phyloP scores from a whole-genome alignment of 2,113 vertebrate species.

The Xiphophorus hellerii region DNA sequence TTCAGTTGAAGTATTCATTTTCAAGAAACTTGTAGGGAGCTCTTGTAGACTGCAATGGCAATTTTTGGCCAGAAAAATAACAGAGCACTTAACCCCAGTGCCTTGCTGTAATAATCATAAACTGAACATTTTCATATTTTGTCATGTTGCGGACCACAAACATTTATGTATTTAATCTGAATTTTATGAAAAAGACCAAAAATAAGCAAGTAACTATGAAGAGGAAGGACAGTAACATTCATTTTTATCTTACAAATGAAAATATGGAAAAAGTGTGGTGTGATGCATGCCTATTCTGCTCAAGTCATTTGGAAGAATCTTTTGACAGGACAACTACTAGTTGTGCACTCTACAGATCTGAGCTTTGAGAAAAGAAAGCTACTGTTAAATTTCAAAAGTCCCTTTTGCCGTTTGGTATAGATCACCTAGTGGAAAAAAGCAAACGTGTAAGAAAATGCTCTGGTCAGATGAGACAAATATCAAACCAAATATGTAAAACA shows the following conservation, averaged over 20 bases:
- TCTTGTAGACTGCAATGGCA: conserved; percentile 9
- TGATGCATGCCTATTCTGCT: background rate
- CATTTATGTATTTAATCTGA: background rate
- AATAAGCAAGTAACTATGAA: background rate
- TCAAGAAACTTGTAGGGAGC: conserved; percentile 9
- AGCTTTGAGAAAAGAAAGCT: no score
- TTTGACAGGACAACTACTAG: no score
- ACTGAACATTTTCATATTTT: background rate
- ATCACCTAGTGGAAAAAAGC: no score
- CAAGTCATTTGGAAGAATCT: no score
- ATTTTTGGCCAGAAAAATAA: conserved; percentile 17
- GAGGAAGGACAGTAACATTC: background rate
- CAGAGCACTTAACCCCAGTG: conserved; percentile 31
- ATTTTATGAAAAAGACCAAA: background rate
- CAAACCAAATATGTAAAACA: background rate
- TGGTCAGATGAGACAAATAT: background rate
- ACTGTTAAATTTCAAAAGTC: no score
- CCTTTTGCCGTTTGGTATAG: no score
- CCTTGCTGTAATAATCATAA: background rate
- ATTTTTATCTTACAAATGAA: background rate
- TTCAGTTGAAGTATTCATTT: background rate
- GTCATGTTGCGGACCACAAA: background rate
- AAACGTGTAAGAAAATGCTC: no score
- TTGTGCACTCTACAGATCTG: no score
- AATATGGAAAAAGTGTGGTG: background rate